Evolutionary conservation across 2,797 vertebrate species (phyloP).

Genomic region (Echeneis naucrates): DNA sequence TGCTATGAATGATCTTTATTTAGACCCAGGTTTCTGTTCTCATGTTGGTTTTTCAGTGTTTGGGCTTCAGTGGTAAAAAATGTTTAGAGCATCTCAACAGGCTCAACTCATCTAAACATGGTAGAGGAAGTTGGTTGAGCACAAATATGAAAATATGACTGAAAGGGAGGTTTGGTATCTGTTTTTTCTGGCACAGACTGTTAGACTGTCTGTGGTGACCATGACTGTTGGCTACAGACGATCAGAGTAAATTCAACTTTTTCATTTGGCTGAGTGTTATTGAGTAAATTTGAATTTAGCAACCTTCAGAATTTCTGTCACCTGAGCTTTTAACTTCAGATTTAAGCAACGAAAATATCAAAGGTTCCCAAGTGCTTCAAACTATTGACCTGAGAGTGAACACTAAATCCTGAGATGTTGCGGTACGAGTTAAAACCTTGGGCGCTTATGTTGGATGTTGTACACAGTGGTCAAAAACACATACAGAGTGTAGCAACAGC

Average conservation of each 20-base stretch:
- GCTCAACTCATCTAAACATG: conserved; percentile 4
- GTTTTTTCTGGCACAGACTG: not conserved
- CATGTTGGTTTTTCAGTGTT: not conserved
- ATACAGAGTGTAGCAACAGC: not conserved
- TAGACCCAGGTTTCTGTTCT: conserved; percentile 5
- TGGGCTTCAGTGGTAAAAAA: conserved; percentile 16
- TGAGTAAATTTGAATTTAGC: conserved; percentile 25
- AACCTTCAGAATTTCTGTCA: conserved; percentile 13
- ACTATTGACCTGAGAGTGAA: not conserved
- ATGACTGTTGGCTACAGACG: not conserved
- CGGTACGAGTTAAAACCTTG: not conserved
- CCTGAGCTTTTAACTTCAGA: not conserved
- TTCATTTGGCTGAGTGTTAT: conserved; percentile 27
- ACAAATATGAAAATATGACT: not conserved
- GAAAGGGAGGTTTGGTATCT: not conserved
- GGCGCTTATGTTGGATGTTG: not conserved
- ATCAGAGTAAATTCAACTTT: conserved; percentile 7
- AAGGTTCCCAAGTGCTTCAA: conserved; percentile 3
- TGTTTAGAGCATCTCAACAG: conserved; percentile 9
- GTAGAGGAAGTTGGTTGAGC: conserved; percentile 39
- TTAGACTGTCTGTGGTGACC: conserved; percentile 2
- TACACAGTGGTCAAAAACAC: not conserved
- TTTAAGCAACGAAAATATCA: not conserved
- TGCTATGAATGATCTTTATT: conserved; percentile 21
- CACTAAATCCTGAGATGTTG: not conserved